Conservation (phyloP, 2,113 vertebrate species). For the Channa argus region DNA sequence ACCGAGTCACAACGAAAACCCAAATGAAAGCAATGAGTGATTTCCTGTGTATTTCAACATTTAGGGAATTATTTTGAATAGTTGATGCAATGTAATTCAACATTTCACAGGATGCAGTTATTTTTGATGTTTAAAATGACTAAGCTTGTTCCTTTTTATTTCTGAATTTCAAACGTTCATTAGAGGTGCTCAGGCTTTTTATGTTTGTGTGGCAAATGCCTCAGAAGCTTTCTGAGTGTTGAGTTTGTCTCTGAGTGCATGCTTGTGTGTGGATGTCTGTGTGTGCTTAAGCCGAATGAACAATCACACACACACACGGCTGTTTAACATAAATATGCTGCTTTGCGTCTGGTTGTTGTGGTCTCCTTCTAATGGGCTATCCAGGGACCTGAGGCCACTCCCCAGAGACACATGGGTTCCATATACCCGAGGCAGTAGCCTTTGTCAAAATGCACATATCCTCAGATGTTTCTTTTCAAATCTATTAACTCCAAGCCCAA, state of each 20-base stretch:
- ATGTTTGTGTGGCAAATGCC: slow-evolving; percentile 30
- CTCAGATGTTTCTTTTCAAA: slow-evolving; percentile 85
- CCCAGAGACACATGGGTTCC: slow-evolving; percentile 71
- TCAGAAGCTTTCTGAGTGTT: slow-evolving; percentile 16
- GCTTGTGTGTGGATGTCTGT: slow-evolving; percentile 11
- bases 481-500: slow-evolving; percentile 80
- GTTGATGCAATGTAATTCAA: slow-evolving; percentile 64
- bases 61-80: slow-evolving; percentile 51
- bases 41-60: slow-evolving; percentile 69
- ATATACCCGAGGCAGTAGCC: slow-evolving; percentile 66
- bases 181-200: slow-evolving; percentile 22
- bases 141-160: slow-evolving; percentile 30
- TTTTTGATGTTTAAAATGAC: slow-evolving; percentile 62
- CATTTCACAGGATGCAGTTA: slow-evolving; percentile 40
- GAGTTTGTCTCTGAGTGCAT: slow-evolving; percentile 33
- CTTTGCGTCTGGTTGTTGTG: slow-evolving; percentile 62
- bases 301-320: slow-evolving; percentile 49
- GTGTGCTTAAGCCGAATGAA: slow-evolving; percentile 43
- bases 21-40: slow-evolving; percentile 33
- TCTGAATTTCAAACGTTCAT: slow-evolving; percentile 60
- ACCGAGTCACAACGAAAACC: slow-evolving; percentile 40
- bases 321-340: slow-evolving; percentile 79
- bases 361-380: slow-evolving; percentile 81
- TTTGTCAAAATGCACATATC: slow-evolving; percentile 81
- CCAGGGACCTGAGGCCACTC: slow-evolving; percentile 73